These are phyloP conservation scores for Hemiprocne comata DNA, from an alignment of 2,113 vertebrate genomes.

Conservation along the genomic window DNA sequence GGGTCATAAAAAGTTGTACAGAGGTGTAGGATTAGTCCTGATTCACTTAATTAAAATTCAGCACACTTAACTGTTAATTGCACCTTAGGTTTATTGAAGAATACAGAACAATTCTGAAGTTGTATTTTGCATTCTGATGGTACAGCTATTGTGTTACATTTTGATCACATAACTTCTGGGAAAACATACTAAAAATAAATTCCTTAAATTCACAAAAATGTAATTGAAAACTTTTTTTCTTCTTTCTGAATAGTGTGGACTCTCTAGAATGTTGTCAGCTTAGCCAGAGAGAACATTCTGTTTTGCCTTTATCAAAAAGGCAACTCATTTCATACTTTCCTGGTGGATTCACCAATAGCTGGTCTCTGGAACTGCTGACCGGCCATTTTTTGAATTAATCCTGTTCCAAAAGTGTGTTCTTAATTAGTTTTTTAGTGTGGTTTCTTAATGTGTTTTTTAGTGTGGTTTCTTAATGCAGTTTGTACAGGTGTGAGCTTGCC, in stretches of 20 bases:
- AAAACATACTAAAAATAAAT: not conserved
- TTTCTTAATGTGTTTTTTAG: not conserved
- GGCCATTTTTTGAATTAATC: not conserved
- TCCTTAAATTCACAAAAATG: not conserved
- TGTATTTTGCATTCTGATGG: not conserved
- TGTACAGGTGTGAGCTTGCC: not conserved
- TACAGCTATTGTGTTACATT: not conserved
- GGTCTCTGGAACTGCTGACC: not conserved
- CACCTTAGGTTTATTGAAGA: not conserved
- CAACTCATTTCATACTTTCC: not conserved
- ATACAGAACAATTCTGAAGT: not conserved
- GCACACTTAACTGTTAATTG: not conserved
- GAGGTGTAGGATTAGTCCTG: not conserved
- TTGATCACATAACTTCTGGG: not conserved
- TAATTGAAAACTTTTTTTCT: not conserved
- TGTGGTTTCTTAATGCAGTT: not conserved
- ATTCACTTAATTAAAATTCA: not conserved
- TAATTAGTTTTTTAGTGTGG: not conserved
- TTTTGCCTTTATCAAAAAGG: not conserved
- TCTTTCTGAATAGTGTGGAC: not conserved
- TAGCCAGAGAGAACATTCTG: not conserved
- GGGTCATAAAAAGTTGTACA: not conserved
- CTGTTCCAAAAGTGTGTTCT: not conserved
- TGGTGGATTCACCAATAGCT: not conserved
- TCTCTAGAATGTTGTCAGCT: not conserved